Evolutionary conservation across 1,140 invertebrate species (phyloP).

Genomic region (Heterodera schachtii): DNA sequence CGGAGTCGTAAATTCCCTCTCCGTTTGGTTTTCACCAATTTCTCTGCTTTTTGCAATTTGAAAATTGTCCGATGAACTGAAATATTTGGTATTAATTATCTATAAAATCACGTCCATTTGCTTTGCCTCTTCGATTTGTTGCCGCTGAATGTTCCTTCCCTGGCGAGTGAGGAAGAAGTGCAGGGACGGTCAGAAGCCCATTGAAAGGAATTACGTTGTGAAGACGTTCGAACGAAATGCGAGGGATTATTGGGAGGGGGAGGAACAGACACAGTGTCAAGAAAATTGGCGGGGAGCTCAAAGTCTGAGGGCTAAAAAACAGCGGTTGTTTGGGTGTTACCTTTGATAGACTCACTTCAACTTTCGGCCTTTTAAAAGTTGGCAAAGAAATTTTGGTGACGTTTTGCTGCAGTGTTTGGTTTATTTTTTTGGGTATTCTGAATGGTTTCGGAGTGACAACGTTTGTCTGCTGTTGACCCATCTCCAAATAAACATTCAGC

Average conservation of each 20-base stretch:
- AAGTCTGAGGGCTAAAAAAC: background rate
- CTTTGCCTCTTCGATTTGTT: too few relatives aligned
- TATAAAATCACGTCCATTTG: background rate
- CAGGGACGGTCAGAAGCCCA: background rate
- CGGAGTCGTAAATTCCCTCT: background rate
- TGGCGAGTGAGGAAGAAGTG: background rate
- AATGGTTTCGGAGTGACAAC: background rate
- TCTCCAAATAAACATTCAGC: background rate
- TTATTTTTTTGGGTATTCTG: background rate
- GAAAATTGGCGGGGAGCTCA: background rate
- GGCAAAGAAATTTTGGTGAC: background rate
- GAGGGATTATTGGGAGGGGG: background rate
- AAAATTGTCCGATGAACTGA: background rate
- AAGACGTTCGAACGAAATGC: background rate
- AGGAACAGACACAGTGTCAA: background rate
- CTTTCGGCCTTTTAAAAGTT: background rate
- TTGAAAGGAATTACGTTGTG: background rate
- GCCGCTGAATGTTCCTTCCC: too few relatives aligned
- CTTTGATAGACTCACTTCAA: background rate
- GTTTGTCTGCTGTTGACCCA: background rate
- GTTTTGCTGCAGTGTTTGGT: background rate
- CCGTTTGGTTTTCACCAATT: background rate
- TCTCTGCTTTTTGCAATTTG: background rate
- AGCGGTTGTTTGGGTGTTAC: background rate
- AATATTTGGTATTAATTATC: background rate